A percentile compares a stretch with the other conserved stretches of the same genome.
Conservation (phyloP, 2,113 vertebrate genomes). For the Saccopteryx bilineata region DNA sequence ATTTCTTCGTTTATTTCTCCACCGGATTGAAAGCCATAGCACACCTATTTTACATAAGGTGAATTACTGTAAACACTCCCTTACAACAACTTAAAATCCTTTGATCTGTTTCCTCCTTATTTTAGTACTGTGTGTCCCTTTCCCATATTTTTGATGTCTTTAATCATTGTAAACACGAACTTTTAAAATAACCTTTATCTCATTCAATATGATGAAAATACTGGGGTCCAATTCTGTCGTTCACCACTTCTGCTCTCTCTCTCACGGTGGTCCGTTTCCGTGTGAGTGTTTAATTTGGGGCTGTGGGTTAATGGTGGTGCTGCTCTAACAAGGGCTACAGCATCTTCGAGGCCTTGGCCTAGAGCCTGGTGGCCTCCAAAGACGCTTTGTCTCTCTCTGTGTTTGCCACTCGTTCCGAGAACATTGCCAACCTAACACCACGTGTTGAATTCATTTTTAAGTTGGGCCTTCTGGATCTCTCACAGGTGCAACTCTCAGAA, state of each 20-base stretch:
- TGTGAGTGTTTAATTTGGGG: neutral
- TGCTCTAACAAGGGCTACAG: neutral
- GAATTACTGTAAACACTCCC: neutral
- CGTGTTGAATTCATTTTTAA: conserved; percentile 66
- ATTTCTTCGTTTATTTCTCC: neutral
- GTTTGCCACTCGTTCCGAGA: conserved; percentile 46
- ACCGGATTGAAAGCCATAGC: neutral
- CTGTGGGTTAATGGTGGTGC: neutral
- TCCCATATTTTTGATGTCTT: conserved; percentile 41
- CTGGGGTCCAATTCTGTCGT: neutral
- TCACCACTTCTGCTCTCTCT: neutral
- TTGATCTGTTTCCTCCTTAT: neutral
- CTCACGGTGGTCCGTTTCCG: neutral
- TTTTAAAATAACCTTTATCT: neutral
- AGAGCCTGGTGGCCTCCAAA: neutral
- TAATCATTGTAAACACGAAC: neutral
- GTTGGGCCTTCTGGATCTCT: conserved; percentile 14
- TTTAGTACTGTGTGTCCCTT: neutral
- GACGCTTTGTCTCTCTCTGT: conserved; percentile 18
- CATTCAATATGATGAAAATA: neutral
- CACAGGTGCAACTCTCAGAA: neutral
- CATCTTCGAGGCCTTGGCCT: neutral
- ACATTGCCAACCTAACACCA: neutral
- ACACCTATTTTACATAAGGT: neutral
- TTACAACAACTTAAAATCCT: neutral